These are phyloP conservation scores for Phoeniculus purpureus DNA, from an alignment of 2,797 vertebrate genomes.

Conservation along the genomic window DNA sequence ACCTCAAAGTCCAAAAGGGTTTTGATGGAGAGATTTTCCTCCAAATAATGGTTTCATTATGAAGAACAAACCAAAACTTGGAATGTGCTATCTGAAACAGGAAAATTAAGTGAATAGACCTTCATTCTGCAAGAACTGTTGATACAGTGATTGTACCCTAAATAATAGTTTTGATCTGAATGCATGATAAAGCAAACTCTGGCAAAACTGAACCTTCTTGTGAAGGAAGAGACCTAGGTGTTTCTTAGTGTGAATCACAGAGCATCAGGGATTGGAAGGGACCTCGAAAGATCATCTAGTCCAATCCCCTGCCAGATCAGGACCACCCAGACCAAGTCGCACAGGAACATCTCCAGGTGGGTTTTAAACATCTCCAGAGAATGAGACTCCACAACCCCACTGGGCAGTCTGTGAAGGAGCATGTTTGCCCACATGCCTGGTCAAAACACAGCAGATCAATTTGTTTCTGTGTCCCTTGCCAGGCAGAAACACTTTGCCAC, in stretches of 20 bases:
- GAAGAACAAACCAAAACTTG: neutral
- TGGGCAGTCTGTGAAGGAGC: too few relatives aligned
- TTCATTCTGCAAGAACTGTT: neutral
- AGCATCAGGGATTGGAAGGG: too few relatives aligned
- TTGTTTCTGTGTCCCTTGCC: neutral
- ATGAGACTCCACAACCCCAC: too few relatives aligned
- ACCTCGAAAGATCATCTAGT: too few relatives aligned
- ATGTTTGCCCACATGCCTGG: neutral
- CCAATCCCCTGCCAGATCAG: too few relatives aligned
- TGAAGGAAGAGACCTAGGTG: neutral
- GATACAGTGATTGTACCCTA: neutral
- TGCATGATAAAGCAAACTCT: neutral
- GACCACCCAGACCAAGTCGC: too few relatives aligned
- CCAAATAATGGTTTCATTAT: neutral
- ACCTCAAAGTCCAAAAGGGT: neutral
- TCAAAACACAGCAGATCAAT: neutral
- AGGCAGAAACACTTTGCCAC: neutral
- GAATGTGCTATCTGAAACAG: neutral
- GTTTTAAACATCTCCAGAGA: too few relatives aligned
- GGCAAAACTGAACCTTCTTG: neutral
- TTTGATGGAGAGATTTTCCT: neutral
- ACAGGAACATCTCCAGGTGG: too few relatives aligned
- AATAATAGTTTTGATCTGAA: neutral
- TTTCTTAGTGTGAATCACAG: neutral
- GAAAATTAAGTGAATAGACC: neutral